These are phyloP conservation scores for Setophaga coronata DNA, from an alignment of 2,113 vertebrate genomes.

Conservation along the genomic window DNA sequence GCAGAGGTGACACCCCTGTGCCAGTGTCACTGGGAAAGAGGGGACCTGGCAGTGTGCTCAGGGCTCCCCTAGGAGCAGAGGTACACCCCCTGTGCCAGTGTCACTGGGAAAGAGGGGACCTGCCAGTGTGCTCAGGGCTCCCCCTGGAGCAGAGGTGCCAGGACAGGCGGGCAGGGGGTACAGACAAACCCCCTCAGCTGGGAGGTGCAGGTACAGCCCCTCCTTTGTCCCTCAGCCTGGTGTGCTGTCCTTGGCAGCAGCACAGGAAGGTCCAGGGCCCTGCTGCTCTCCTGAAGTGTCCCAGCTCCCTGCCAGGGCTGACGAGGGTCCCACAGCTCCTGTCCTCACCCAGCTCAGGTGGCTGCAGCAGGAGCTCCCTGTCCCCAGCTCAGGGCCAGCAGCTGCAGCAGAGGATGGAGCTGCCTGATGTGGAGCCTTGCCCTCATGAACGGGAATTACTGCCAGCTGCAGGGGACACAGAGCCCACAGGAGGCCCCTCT, in stretches of 20 bases:
- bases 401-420: not conserved
- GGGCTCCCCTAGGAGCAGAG: not conserved
- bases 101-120: not conserved
- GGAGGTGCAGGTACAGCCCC: rapidly evolving
- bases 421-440: not conserved
- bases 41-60: too few relatives aligned
- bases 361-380: not conserved
- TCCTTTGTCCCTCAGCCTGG: not conserved
- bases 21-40: too few relatives aligned
- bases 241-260: rapidly evolving
- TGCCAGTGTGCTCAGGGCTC: too few relatives aligned
- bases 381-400: not conserved
- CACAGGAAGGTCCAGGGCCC: not conserved
- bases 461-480: not conserved
- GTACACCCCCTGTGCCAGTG: rapidly evolving
- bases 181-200: rapidly evolving
- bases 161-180: not conserved
- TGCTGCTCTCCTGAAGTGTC: not conserved
- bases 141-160: too few relatives aligned
- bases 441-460: not conserved
- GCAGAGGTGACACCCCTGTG: too few relatives aligned
- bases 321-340: not conserved
- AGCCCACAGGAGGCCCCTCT: not conserved
- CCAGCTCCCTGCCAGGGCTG: not conserved
- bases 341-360: not conserved